These are phyloP conservation scores for Anolis carolinensis DNA, from an alignment of 2,113 vertebrate genomes.

Conservation along the genomic window DNA sequence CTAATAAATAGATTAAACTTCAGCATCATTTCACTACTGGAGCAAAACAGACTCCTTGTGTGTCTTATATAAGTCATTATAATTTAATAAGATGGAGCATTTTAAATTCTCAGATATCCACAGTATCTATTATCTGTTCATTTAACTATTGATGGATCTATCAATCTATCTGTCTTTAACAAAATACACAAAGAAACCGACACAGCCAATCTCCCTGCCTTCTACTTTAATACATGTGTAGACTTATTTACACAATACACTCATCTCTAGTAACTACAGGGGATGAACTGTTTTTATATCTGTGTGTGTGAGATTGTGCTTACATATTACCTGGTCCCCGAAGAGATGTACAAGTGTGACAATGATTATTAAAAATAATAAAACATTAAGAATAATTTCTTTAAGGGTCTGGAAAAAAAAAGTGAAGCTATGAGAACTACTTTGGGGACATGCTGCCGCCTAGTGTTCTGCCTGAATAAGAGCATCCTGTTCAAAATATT, in stretches of 20 bases:
- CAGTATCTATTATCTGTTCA: background rate
- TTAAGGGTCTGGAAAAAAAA: background rate
- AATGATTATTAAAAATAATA: background rate
- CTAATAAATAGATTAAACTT: background rate
- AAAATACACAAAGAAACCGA: too few species aligned
- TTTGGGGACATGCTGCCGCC: constrained; percentile 15
- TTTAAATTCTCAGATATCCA: background rate
- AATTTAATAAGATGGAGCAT: background rate
- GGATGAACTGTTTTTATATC: background rate
- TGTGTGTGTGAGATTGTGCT: background rate
- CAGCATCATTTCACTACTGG: background rate
- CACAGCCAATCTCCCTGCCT: too few species aligned
- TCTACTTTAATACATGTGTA: background rate
- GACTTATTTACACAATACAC: background rate
- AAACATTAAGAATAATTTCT: background rate
- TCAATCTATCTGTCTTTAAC: background rate
- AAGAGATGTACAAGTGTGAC: background rate
- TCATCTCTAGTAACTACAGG: background rate
- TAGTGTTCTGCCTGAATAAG: background rate
- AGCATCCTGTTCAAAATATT: background rate
- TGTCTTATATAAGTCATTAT: background rate
- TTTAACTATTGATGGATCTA: too few species aligned
- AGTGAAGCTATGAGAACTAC: background rate
- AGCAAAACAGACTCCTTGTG: background rate
- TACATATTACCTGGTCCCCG: background rate